Base-by-base conservation (phyloP, 2,113 vertebrate species). In the Ariopsis seemanni region DNA sequence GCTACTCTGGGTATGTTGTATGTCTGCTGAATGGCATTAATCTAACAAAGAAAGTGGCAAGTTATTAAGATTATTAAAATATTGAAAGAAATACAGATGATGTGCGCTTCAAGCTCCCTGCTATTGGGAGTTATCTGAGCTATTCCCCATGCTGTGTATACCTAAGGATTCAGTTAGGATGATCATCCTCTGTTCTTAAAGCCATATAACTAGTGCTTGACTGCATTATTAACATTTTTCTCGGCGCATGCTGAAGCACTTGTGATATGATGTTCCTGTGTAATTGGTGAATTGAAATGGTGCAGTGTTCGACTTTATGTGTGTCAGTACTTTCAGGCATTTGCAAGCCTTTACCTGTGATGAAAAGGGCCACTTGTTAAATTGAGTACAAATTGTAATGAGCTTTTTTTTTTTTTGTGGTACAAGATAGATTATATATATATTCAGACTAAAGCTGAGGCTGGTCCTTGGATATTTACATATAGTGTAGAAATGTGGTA, bases 401-500 rank as follows among this genome's bases (percentile, higher is more conserved):
- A 52, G 6, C 27, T 42, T 42, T 42, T 42, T 11, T 60, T 58
- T 58, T 30, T 20, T 18, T 80, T 79, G 3, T 57, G 18, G n/a
- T 18, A 83, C 22, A 83, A 50, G 17, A 22, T 34, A 55, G 48
- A 81, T 81, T 34, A 34, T 20, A 52, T 50, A 82, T 83, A 15
- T 88, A 48, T 78, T 67, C 60, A 67, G 87, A 89, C 85, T 90
- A 82, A 89, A 85, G 87, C 85, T 87, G 25, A 89, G 85, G 87
- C 87, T 88, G 89, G 89, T 78, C 88, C 87, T 79, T 86, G 79
- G 89, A 83, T 88, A 65, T 67, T 30, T 52, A 25, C 75, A 30
- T 34, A 85, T 85, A 67, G 77, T 84, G 48, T 82, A 75, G 22
- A 84, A 30, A 86, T 50, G 42, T 69, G 55, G 60, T 85, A 55